Evolutionary conservation across 2,797 vertebrate genomes (phyloP), one percentile per base, ranked within the genome.

Genomic region (Syndactyla subalaris): DNA sequence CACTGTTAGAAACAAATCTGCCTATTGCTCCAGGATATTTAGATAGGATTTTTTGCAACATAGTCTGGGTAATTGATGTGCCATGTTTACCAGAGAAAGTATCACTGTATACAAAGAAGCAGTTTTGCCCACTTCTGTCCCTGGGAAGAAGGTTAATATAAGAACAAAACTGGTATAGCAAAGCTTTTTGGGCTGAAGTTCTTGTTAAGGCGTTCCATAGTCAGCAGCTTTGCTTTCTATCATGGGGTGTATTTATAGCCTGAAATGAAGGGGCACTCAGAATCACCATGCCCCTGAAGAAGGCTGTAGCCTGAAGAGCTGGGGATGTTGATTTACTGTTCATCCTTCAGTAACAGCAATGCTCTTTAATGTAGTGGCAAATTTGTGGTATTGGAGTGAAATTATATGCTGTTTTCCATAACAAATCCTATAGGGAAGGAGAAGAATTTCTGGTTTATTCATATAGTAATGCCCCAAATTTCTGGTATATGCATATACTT

Each of bases 401-500:
- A 78, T 90, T 41, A 86, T 70, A 72, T 96, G 62, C 89, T 93
- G 85, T 97, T 97, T 97, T 96, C 92, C 89, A 92, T 93, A 92
- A 96, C 92, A 96, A 96, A 96, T 88, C 89, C 84, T 96, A 3
- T 96, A 96, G 96, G 88, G 71, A 92, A 85, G 79, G 45, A 67
- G 86, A 73, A 88, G 55, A 81, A 84, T 85, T 96, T 95, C 95
- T 94, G 72, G 58, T 94, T 96, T 94, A 72, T 89, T 95, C 88
- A 15, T 92, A 34, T 18, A 55, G 24, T 84, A 95, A 82, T 90
- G 81, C 79, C 70, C 71, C 67, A 81, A 62, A 83, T 78, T 91
- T 80, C 94, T 86, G 79, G n/a, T 80, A 20, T 59, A 27, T 46
- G 30, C 59, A 8, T 57, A 32, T 55, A 32, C 18, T 82, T 92